Conservation (phyloP, 2,797 vertebrate species). For the Cuniculus paca region DNA sequence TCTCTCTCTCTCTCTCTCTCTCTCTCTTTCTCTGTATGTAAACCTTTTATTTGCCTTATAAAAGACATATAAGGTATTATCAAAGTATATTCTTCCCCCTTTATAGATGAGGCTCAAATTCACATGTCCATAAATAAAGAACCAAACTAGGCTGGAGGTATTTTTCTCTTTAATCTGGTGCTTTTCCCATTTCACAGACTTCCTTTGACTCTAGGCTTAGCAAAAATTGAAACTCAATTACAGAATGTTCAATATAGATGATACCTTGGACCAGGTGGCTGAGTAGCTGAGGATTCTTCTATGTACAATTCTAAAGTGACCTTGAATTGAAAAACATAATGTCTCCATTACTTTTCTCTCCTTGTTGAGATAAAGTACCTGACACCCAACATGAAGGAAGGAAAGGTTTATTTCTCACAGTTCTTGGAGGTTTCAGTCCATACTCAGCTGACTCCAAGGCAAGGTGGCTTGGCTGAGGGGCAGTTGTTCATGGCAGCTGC, state of each 20-base stretch:
- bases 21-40: fast-evolving
- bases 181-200: not conserved
- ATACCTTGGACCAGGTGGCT: not conserved
- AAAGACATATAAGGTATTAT: not conserved
- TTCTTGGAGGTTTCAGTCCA: too few relatives aligned
- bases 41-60: not conserved
- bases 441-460: too few relatives aligned
- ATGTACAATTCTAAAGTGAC: not conserved
- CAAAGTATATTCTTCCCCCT: not conserved
- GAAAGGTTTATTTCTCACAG: too few relatives aligned
- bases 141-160: not conserved
- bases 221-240: not conserved
- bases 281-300: not conserved
- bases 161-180: not conserved
- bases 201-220: not conserved
- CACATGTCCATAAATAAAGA: not conserved
- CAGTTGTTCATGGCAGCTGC: too few relatives aligned
- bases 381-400: too few relatives aligned
- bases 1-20: not conserved
- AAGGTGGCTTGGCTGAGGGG: too few relatives aligned
- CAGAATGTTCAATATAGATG: not conserved
- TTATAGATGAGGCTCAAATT: not conserved
- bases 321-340: not conserved
- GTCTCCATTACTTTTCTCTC: too few relatives aligned
- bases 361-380: too few relatives aligned